phyloP scores from a whole-genome alignment of 2,797 vertebrate genomes.

The Neostethus bicornis region DNA sequence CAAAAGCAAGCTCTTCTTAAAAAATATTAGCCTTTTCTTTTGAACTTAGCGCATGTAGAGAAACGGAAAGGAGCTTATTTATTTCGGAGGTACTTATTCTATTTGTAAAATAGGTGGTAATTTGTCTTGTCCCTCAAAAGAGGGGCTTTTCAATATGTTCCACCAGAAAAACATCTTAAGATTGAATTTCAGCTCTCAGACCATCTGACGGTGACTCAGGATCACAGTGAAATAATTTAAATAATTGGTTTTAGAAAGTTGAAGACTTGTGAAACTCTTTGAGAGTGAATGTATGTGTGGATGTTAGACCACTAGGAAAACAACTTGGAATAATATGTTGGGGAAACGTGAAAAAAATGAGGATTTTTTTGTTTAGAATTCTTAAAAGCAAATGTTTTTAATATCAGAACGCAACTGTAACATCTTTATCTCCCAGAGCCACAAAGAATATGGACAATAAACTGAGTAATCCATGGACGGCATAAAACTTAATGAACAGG shows the following conservation, averaged over 20 bases:
- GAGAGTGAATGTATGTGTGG: neutral
- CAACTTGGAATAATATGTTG: neutral
- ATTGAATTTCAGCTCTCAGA: neutral
- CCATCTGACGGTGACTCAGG: neutral
- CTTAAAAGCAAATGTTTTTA: neutral
- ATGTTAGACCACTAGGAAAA: neutral
- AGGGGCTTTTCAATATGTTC: constrained; percentile 2
- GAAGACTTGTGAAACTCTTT: neutral
- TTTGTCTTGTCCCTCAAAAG: neutral
- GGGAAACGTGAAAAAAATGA: neutral
- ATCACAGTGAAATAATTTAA: no score
- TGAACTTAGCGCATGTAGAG: neutral
- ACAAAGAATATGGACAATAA: neutral
- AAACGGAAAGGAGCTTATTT: constrained; percentile 7
- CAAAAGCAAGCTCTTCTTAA: constrained; percentile 4
- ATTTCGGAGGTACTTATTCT: constrained; percentile 3
- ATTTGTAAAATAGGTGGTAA: constrained; percentile 3
- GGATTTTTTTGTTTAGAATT: neutral
- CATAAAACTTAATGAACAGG: neutral
- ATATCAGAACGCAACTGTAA: neutral
- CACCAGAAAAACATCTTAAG: neutral
- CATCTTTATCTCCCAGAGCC: neutral
- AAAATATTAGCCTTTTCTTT: neutral
- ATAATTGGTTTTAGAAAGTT: neutral
- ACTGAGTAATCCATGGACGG: neutral